Evolutionary conservation across 2,113 vertebrate genomes (phyloP).

Genomic region (Tyrannus savana): DNA sequence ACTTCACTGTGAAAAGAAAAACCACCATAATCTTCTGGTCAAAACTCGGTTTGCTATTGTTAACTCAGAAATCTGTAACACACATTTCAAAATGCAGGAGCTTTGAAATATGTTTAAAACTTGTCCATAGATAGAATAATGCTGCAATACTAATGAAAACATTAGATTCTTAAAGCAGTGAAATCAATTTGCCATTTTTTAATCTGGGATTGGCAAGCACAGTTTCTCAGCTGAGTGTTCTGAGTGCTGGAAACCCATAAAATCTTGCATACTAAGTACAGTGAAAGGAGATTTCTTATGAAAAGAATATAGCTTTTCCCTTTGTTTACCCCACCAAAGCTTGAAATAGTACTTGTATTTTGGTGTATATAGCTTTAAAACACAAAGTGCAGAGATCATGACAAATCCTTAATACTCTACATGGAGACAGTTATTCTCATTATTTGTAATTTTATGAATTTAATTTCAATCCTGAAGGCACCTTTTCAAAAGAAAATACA

Average conservation of each 20-base stretch:
- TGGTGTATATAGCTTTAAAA: not conserved
- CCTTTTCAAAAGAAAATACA: not conserved
- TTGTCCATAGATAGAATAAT: not conserved
- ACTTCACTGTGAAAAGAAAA: slow-evolving; percentile 11
- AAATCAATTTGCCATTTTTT: slow-evolving; percentile 49
- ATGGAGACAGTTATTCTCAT: not conserved
- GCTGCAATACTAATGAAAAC: not conserved
- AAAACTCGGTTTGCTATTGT: not conserved
- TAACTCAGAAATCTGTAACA: slow-evolving; percentile 20
- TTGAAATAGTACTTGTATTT: not conserved
- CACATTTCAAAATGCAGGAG: not conserved
- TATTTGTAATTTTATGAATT: not conserved
- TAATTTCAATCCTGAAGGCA: not conserved
- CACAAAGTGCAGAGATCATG: not conserved
- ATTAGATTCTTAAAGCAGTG: slow-evolving; percentile 13
- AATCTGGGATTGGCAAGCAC: slow-evolving; percentile 59
- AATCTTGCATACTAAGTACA: slow-evolving; percentile 67
- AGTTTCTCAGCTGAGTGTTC: slow-evolving; percentile 62
- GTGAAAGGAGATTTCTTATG: slow-evolving; percentile 14
- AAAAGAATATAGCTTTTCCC: slow-evolving; percentile 22
- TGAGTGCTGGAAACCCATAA: not conserved
- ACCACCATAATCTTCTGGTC: not conserved
- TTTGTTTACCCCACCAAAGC: slow-evolving; percentile 1
- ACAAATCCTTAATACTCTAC: not conserved
- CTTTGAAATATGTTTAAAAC: slow-evolving; percentile 24